These are phyloP conservation scores for Calypte anna DNA, from an alignment of 2,113 vertebrate genomes.

Conservation along the genomic window DNA sequence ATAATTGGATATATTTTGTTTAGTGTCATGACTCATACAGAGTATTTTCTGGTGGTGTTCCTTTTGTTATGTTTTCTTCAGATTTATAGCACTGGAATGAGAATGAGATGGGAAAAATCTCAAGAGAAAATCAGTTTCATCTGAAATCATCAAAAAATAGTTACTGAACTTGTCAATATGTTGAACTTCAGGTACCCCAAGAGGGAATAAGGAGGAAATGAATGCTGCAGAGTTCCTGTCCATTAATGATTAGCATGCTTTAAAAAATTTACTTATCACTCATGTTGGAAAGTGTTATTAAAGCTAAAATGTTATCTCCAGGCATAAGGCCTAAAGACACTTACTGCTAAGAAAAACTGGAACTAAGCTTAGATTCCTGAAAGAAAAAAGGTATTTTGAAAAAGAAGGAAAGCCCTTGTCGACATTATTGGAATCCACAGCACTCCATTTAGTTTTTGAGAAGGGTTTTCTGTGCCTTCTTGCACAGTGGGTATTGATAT, in stretches of 20 bases:
- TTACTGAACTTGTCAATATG: neutral
- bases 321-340: neutral
- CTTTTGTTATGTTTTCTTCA: slow-evolving; percentile 18
- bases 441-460: neutral
- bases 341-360: neutral
- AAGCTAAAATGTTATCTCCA: neutral
- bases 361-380: neutral
- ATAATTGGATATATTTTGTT: neutral
- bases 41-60: neutral
- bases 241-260: neutral
- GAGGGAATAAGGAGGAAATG: neutral
- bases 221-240: neutral
- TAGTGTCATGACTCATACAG: neutral
- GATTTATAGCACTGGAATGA: neutral
- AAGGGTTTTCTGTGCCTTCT: neutral
- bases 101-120: neutral
- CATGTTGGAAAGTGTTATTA: neutral
- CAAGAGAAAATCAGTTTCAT: neutral
- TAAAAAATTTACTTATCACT: neutral
- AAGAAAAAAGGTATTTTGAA: neutral
- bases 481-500: neutral
- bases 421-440: neutral
- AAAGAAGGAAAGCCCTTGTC: neutral
- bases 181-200: neutral
- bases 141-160: neutral